These are phyloP conservation scores for Neoniphon sammara DNA, from an alignment of 2,797 vertebrate genomes.

Conservation along the genomic window DNA sequence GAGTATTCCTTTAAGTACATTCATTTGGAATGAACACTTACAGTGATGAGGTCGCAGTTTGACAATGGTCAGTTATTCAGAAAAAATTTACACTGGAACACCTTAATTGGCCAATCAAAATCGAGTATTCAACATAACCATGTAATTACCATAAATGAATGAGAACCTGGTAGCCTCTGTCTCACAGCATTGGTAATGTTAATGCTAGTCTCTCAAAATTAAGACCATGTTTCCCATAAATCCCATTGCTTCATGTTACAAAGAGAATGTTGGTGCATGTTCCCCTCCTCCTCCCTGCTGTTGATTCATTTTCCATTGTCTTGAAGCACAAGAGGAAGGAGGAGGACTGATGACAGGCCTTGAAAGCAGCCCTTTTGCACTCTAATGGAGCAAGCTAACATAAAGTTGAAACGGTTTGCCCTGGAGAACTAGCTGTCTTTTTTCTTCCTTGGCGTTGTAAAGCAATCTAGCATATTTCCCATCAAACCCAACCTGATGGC, in stretches of 20 bases:
- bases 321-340: slow-evolving; percentile 14
- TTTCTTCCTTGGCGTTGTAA: neutral
- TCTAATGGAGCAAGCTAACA: slow-evolving; percentile 9
- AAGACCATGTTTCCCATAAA: slow-evolving; percentile 32
- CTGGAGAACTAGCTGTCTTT: neutral
- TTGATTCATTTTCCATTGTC: slow-evolving; percentile 18
- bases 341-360: too few species aligned
- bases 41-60: too few species aligned
- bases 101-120: too few species aligned
- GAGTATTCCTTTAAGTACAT: too few species aligned
- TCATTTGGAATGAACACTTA: too few species aligned
- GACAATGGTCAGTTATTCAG: too few species aligned
- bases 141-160: slow-evolving; percentile 54
- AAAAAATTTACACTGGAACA: too few species aligned
- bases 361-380: slow-evolving; percentile 12
- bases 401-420: neutral
- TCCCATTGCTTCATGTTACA: neutral
- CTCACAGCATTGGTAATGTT: slow-evolving; percentile 23
- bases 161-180: slow-evolving; percentile 34
- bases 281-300: neutral
- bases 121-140: neutral
- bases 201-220: slow-evolving; percentile 36
- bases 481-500: too few species aligned
- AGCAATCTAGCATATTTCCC: neutral
- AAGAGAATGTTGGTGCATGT: slow-evolving; percentile 4